Conservation (phyloP, 2,797 vertebrate species). For the Eulemur albifrons region DNA sequence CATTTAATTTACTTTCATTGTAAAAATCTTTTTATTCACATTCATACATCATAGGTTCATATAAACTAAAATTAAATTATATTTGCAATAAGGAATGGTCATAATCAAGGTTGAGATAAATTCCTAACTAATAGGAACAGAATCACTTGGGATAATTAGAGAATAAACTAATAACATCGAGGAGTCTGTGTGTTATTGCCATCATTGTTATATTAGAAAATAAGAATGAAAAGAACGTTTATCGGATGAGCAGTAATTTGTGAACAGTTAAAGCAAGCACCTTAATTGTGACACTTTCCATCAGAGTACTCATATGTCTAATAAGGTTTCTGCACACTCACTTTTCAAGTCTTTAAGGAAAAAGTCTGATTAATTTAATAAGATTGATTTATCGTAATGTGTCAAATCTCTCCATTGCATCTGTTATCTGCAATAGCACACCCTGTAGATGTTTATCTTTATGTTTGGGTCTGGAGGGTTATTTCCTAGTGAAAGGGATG, state of each 20-base stretch:
- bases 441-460: not conserved
- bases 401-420: not conserved
- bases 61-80: not conserved
- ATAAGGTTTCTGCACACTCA: not conserved
- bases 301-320: not conserved
- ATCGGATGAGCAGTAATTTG: not conserved
- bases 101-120: not conserved
- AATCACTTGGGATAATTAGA: not conserved
- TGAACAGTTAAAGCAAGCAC: not conserved
- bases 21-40: not conserved
- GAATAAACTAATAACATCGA: not conserved
- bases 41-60: not conserved
- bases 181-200: not conserved
- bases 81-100: not conserved
- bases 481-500: not conserved
- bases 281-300: not conserved
- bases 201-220: not conserved
- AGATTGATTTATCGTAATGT: not conserved
- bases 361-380: not conserved
- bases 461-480: not conserved
- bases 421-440: not conserved
- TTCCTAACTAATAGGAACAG: not conserved
- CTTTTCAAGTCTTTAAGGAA: not conserved
- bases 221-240: not conserved
- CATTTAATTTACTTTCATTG: not conserved